phyloP scores from a whole-genome alignment of 2,888 invertebrate species.

The Peribatodes rhomboidaria region DNA sequence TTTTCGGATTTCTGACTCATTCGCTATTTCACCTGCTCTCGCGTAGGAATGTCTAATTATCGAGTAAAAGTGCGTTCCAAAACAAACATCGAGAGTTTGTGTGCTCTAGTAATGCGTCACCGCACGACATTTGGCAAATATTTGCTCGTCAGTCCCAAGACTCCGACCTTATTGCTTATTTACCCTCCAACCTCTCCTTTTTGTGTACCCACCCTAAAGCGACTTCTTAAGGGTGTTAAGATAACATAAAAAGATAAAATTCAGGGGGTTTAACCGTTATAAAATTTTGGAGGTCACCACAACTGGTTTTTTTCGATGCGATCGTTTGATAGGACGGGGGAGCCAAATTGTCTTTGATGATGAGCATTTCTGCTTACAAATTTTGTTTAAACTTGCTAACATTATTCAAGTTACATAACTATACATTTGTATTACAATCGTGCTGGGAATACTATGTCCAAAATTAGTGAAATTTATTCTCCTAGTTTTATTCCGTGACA shows the following conservation, averaged over 20 bases:
- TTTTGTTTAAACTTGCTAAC: background rate
- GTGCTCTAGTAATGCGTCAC: conserved; percentile 57
- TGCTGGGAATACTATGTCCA: conserved; percentile 7
- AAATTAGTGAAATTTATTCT: conserved; percentile 6
- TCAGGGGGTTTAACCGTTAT: conserved; percentile 41
- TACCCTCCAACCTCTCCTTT: conserved; percentile 54
- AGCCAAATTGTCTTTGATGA: conserved; percentile 24
- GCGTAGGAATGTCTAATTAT: conserved; percentile 42
- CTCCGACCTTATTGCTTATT: conserved; percentile 63
- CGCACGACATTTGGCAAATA: conserved; percentile 61
- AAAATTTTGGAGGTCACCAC: conserved; percentile 45
- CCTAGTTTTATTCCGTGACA: conserved; percentile 19
- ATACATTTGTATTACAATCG: background rate
- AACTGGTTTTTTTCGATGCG: conserved; percentile 36
- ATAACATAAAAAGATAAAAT: conserved; percentile 51
- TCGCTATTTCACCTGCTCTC: conserved; percentile 5
- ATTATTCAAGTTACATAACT: background rate
- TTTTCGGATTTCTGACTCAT: conserved; percentile 26
- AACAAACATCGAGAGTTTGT: conserved; percentile 47
- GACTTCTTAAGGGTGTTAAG: conserved; percentile 39
- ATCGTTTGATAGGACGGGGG: conserved; percentile 33
- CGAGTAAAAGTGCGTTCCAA: conserved; percentile 51
- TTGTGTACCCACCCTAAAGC: conserved; percentile 44
- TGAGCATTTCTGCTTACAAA: background rate
- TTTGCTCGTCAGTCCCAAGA: conserved; percentile 58